Evolutionary conservation across 2,888 invertebrate genomes (phyloP), one percentile per base, ranked within the genome.

Genomic region (Chalcis sispes): DNA sequence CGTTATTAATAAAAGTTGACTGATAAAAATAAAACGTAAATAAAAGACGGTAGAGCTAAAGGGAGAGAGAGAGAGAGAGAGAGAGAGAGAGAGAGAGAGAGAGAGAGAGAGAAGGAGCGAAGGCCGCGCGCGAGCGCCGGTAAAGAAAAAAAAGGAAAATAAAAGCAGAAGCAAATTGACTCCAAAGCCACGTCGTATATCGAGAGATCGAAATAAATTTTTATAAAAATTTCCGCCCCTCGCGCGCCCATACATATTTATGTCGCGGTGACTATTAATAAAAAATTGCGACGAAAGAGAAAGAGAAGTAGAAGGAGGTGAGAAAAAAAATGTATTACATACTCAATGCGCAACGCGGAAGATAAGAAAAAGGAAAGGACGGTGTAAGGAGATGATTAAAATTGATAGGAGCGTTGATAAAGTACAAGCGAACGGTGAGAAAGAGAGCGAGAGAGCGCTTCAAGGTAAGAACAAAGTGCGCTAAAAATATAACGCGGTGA

Each of bases 401-500:
- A 59, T 48, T 29, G 29, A 42, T 15, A 58, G 3, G 36, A 4
- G 15, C 5, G 10, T n/a, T 15, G 2, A 27, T 13, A n/a, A n/a
- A 5, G 15, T n/a, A n/a, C n/a, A n/a, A n/a, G 69, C 4, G 36
- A 4, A 10, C 5, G 10, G 27, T 15, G 2, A 27, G 20, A n/a
- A n/a, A 5, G 15, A 27, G 15, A 13, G 13, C 29, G 64, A 2
- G 36, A 36, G 10, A 1, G 29, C 20, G 1, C 7, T n/a, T 2
- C 1, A 27, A 78, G 77, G 32, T 66, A 66, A 66, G 76, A 66
- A 77, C 69, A 77, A 72, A 71, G 75, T 64, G 15, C 29, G 76
- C 82, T 84, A 83, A 82, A 84, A 84, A 84, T 84, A 84, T 74
- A n/a, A n/a, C n/a, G n/a, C n/a, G 72, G 42, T 71, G 73, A 71